Evolutionary conservation across 2,888 invertebrate species (phyloP), one percentile per base, ranked within the genome.

Genomic region (Dasypogon diadema): DNA sequence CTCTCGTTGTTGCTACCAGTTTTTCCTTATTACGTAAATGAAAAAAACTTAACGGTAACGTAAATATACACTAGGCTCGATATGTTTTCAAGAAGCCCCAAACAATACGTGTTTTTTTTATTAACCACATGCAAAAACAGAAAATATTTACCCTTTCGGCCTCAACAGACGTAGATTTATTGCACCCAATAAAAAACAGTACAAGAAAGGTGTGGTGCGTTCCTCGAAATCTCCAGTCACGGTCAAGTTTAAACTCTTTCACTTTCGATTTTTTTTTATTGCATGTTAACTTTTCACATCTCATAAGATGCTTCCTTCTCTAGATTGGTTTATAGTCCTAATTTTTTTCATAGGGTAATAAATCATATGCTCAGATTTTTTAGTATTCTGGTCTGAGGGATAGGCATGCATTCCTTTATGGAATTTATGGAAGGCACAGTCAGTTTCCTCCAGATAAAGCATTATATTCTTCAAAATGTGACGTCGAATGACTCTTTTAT

Each of bases 81-180:
- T 63, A 10, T 16, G 4, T 65, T 16, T 24, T 42, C 8, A 30
- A 70, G 70, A 70, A 70, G 30, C 30, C 51, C n/a, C 21, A 16
- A 26, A 70, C 70, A 70, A 70, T 70, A 34, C 30, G n/a, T n/a
- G n/a, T 22, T 21, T 34, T 54, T 70, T 70, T 54, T 51, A 70
- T 54, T 21, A 14, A 26, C 51, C 70, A 21, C n/a, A 70, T 70
- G 34, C 54, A 70, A 70, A 70, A 68, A 51, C 14, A 18, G 46
- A 70, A 70, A 70, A 70, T 70, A 70, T 70, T 70, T 70, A 70
- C 70, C 68, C 70, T 70, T 65, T 54, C 26, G 30, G 51, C 26
- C 8, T 26, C 70, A 22, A 30, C 26, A 70, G 51, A 54, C 54
- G 4, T 70, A 70, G 18, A 70, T 70, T 70, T 70, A 70, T 54